Percentiles rank a stretch among this genome's conserved stretches.
These are phyloP conservation scores for Anastrepha ludens DNA, from an alignment of 1,140 invertebrate genomes.

Conservation along the genomic window DNA sequence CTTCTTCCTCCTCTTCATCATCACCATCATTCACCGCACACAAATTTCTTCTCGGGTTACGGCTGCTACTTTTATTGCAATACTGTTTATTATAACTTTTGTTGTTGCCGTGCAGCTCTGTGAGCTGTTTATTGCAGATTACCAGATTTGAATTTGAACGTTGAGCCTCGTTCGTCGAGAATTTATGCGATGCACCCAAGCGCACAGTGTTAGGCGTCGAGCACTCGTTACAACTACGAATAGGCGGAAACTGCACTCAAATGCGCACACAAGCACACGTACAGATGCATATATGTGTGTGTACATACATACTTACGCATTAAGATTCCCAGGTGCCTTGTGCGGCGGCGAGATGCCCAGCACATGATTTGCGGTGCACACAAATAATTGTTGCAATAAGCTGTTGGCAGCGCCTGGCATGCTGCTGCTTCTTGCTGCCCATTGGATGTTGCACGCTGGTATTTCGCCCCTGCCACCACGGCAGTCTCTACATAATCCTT, in stretches of 20 bases:
- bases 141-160: constrained; percentile 47
- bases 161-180: constrained; percentile 16
- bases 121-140: constrained; percentile 46
- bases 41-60: neutral
- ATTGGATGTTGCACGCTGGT: neutral
- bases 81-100: constrained; percentile 31
- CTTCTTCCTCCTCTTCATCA: neutral
- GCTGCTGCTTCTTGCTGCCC: neutral
- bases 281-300: neutral
- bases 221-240: neutral
- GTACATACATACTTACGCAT: neutral
- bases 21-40: neutral
- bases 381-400: constrained; percentile 46
- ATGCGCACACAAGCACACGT: neutral
- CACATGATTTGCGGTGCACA: constrained; percentile 40
- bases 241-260: neutral
- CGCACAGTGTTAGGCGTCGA: neutral
- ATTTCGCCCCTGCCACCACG: neutral
- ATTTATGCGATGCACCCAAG: constrained; percentile 10
- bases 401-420: constrained; percentile 18
- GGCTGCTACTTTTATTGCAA: constrained; percentile 17
- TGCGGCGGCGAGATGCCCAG: constrained; percentile 5
- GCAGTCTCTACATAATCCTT: neutral
- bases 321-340: neutral
- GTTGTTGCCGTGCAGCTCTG: constrained; percentile 17